Evolutionary conservation across 2,888 invertebrate species (phyloP).

Genomic region (Andrena bucephala): DNA sequence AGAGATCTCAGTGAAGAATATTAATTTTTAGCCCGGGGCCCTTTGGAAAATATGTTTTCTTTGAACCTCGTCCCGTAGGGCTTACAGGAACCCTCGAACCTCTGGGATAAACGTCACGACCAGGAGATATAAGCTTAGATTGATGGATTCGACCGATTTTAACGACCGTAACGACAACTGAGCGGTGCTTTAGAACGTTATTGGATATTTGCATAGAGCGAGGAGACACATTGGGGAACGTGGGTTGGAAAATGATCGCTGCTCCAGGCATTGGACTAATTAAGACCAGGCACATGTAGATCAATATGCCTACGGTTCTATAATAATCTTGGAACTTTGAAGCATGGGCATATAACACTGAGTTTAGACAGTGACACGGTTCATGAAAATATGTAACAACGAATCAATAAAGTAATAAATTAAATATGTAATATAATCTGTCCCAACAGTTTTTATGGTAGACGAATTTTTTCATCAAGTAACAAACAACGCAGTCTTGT

Average conservation of each 20-base stretch:
- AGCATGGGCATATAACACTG: not conserved
- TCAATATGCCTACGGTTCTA: not conserved
- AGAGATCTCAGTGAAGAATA: slow-evolving; percentile 66
- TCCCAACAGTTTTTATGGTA: too few relatives aligned
- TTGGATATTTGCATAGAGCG: slow-evolving; percentile 47
- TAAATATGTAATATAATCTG: too few relatives aligned
- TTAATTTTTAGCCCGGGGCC: slow-evolving; percentile 74
- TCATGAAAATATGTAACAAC: too few relatives aligned
- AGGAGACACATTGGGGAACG: not conserved
- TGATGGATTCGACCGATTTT: slow-evolving; percentile 64
- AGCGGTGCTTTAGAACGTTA: slow-evolving; percentile 35
- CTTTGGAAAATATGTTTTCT: slow-evolving; percentile 70
- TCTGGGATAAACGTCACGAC: slow-evolving; percentile 55
- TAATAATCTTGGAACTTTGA: not conserved
- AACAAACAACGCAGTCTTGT: too few relatives aligned
- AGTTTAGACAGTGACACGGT: not conserved
- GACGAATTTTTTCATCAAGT: too few relatives aligned
- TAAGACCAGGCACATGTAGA: slow-evolving; percentile 2
- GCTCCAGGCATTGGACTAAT: slow-evolving; percentile 37
- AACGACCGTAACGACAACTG: slow-evolving; percentile 49
- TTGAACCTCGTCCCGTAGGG: slow-evolving; percentile 53
- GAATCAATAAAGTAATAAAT: too few relatives aligned
- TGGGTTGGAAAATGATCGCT: slow-evolving; percentile 18
- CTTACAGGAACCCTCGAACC: slow-evolving; percentile 50
- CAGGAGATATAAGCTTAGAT: slow-evolving; percentile 55